Base-by-base conservation (phyloP, 2,113 vertebrate species). In the Phyllostomus hastatus region DNA sequence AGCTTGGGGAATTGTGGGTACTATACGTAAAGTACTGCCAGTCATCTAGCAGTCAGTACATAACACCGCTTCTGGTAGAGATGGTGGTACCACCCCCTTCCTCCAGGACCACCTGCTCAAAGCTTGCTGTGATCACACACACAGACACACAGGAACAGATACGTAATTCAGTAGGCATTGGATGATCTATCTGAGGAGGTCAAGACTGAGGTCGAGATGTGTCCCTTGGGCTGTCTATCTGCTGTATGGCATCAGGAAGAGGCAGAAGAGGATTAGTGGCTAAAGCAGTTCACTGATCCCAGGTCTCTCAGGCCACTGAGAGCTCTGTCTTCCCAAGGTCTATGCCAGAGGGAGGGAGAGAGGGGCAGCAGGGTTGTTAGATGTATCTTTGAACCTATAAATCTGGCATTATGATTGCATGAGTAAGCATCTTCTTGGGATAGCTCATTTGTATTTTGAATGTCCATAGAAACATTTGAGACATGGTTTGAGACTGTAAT, bases 381-480 rank as follows among this genome's bases (percentile, higher is more conserved):
- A 70, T 91, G 54, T 11, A 72, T 61, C 38, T 64, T 92, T 83
- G 75, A 94, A 92, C 33, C 54, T 80, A 41, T 79, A 92, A 92
- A 78, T 86, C n/a, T 94, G 46, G 61, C 79, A 5, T 70, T 83
- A 69, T 12, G 46, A 88, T 70, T 88, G 31, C n/a, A 82, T 61
- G 50, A 87, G 15, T 72, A 93, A 81, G 52, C 38, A 87, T 61
- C 86, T 95, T 94, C 83, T 75, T 92, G 28, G 33, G 16, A 94
- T 86, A 92, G 33, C 16, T 96, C 54, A 95, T 92, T 83, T 94
- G 69, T 83, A 67, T 89, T 96, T 54, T 41, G 73, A 91, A 88
- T 61, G 26, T 76, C 33, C 54, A 79, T 80, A 75, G 46, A 75
- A 97, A 96, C n/a, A 46, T 94, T 78, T 88, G 94, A 80, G 48